phyloP scores from a whole-genome alignment of 2,797 vertebrate genomes.

The Lates japonicus region DNA sequence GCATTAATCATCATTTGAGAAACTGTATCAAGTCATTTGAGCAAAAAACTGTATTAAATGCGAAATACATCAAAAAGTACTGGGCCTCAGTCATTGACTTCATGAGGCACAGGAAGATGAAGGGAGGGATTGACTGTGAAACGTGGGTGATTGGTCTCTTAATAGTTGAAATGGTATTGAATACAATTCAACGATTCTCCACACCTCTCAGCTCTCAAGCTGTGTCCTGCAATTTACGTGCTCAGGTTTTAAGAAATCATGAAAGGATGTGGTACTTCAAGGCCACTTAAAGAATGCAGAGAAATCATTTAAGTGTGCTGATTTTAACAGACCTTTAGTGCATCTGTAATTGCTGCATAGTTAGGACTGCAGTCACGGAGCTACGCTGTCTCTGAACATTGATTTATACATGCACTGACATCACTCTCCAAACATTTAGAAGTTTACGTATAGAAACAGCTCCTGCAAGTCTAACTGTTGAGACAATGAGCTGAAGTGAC shows the following conservation, averaged over 20 bases:
- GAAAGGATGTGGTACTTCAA: slow-evolving; percentile 19
- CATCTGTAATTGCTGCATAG: slow-evolving; percentile 27
- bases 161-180: slow-evolving; percentile 29
- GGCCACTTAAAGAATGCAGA: slow-evolving; percentile 3
- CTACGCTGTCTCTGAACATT: slow-evolving; percentile 23
- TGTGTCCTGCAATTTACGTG: slow-evolving; percentile 27
- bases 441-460: slow-evolving; percentile 19
- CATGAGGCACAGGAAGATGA: slow-evolving; percentile 24
- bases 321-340: slow-evolving; percentile 33
- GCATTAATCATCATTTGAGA: neutral
- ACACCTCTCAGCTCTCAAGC: slow-evolving; percentile 18
- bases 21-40: slow-evolving; percentile 14
- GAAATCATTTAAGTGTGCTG: slow-evolving; percentile 20
- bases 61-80: neutral
- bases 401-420: slow-evolving; percentile 18
- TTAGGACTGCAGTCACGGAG: neutral
- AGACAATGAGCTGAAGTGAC: neutral
- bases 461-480: neutral
- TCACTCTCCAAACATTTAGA: neutral
- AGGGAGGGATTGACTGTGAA: slow-evolving; percentile 33
- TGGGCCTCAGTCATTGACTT: slow-evolving; percentile 12
- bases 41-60: slow-evolving; percentile 3
- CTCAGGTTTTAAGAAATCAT: slow-evolving; percentile 38
- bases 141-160: slow-evolving; percentile 12
- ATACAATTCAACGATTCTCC: slow-evolving; percentile 40